A percentile compares a stretch with the other conserved stretches of the same genome.
Conservation (phyloP, 2,888 invertebrate genomes). For the Polylopha cassiicola region DNA sequence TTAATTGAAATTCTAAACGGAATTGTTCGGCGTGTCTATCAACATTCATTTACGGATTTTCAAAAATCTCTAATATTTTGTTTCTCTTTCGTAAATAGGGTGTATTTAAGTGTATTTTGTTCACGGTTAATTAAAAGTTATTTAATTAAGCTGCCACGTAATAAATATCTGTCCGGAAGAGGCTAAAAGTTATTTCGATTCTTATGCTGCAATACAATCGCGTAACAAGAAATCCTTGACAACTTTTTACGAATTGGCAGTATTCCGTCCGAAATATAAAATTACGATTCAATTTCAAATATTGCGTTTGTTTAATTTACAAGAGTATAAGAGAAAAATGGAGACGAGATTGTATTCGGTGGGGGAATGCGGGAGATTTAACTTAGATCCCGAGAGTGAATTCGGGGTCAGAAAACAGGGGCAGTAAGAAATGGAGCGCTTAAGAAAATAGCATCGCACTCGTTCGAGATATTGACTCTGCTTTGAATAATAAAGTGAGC, state of each 20-base stretch:
- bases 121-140: slow-evolving; percentile 20
- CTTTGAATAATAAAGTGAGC: slow-evolving; percentile 11
- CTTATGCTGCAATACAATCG: slow-evolving; percentile 8
- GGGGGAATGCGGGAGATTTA: slow-evolving; percentile 8
- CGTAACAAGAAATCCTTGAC: too few species aligned
- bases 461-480: slow-evolving; percentile 13
- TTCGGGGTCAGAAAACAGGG: slow-evolving; percentile 15
- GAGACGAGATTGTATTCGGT: slow-evolving; percentile 1
- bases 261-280: too few species aligned
- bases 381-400: slow-evolving; percentile 12
- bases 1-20: slow-evolving; percentile 57
- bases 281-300: too few species aligned
- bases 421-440: slow-evolving; percentile 14
- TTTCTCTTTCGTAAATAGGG: slow-evolving; percentile 7
- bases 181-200: slow-evolving; percentile 10
- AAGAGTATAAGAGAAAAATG: not conserved
- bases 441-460: slow-evolving; percentile 17
- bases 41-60: slow-evolving; percentile 42
- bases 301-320: not conserved
- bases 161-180: slow-evolving; percentile 15
- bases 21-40: slow-evolving; percentile 48
- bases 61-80: slow-evolving; percentile 15
- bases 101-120: slow-evolving; percentile 17
- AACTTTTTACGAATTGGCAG: too few species aligned
- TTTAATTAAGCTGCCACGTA: slow-evolving; percentile 13